phyloP scores from a whole-genome alignment of 2,113 vertebrate genomes.

The Protomyctophum bolini region DNA sequence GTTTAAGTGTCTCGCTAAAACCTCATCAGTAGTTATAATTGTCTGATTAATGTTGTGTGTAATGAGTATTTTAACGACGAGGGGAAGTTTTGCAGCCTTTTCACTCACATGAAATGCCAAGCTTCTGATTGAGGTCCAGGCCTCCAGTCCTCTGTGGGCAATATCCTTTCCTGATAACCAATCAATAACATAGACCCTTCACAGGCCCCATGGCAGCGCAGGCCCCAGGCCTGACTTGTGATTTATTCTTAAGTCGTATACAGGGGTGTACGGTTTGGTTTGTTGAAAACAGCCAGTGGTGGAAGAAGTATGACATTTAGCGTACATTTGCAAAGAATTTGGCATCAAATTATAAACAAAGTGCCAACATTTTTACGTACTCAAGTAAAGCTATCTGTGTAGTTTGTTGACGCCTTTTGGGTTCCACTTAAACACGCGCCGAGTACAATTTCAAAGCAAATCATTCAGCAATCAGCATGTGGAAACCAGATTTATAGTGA shows the following conservation, averaged over 20 bases:
- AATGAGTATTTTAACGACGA: constrained; percentile 64
- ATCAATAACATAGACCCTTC: constrained; percentile 66
- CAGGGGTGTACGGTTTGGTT: too few species aligned
- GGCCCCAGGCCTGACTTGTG: too few species aligned
- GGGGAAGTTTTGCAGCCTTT: constrained; percentile 48
- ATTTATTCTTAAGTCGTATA: too few species aligned
- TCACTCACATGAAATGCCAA: constrained; percentile 58
- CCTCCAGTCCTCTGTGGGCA: constrained; percentile 42
- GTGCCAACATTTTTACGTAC: too few species aligned
- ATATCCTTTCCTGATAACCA: constrained; percentile 45
- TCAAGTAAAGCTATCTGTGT: too few species aligned
- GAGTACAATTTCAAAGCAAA: constrained; percentile 51
- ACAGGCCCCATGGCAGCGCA: constrained; percentile 36
- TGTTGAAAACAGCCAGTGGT: too few species aligned
- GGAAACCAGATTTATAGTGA: constrained; percentile 69
- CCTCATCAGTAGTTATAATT: constrained; percentile 40
- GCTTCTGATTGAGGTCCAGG: constrained; percentile 56
- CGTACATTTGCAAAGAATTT: too few species aligned
- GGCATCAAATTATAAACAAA: too few species aligned
- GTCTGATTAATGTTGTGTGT: constrained; percentile 68
- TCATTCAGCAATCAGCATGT: constrained; percentile 35
- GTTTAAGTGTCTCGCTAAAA: constrained; percentile 49
- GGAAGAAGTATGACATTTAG: too few species aligned
- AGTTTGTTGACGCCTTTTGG: constrained; percentile 14
- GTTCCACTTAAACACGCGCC: constrained; percentile 45